These are phyloP conservation scores for Solenopsis invicta DNA, from an alignment of 1,140 invertebrate genomes.

Conservation along the genomic window DNA sequence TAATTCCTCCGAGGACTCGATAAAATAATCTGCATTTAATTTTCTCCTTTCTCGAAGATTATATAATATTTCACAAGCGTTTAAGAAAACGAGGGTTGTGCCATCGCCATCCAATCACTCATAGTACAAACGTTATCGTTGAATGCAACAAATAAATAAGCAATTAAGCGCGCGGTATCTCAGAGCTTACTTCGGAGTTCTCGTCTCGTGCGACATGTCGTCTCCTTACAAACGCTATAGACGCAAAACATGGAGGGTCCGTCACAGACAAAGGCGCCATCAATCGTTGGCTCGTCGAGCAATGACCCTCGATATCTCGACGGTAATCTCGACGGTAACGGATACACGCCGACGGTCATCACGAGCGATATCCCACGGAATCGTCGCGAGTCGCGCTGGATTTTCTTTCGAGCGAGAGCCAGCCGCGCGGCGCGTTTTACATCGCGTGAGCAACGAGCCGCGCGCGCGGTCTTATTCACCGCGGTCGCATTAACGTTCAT, in stretches of 20 bases:
- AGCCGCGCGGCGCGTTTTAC: constrained; percentile 1
- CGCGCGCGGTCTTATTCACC: constrained; percentile 68
- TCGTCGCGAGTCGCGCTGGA: constrained; percentile 44
- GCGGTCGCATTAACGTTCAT: constrained; percentile 81
- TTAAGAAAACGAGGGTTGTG: neutral
- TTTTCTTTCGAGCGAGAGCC: constrained; percentile 60
- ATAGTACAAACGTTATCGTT: neutral
- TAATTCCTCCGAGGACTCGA: neutral
- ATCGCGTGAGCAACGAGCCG: constrained; percentile 68
- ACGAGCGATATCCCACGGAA: constrained; percentile 40
- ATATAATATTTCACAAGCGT: constrained; percentile 4
- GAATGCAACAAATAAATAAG: constrained; percentile 2
- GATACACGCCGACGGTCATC: constrained; percentile 9
- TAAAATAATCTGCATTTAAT: neutral
- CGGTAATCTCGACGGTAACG: constrained; percentile 23
- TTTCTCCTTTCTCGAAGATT: neutral
- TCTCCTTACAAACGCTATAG: neutral
- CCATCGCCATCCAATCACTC: neutral
- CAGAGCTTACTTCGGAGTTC: neutral
- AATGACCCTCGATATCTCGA: constrained; percentile 24
- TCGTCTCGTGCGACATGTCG: constrained; percentile 14
- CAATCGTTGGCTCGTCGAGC: neutral
- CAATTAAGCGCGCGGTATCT: constrained; percentile 16
- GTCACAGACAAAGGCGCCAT: constrained; percentile 14
- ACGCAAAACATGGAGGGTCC: neutral